These are phyloP conservation scores for Rhinophrynus dorsalis DNA, from an alignment of 2,797 vertebrate genomes.

Conservation along the genomic window DNA sequence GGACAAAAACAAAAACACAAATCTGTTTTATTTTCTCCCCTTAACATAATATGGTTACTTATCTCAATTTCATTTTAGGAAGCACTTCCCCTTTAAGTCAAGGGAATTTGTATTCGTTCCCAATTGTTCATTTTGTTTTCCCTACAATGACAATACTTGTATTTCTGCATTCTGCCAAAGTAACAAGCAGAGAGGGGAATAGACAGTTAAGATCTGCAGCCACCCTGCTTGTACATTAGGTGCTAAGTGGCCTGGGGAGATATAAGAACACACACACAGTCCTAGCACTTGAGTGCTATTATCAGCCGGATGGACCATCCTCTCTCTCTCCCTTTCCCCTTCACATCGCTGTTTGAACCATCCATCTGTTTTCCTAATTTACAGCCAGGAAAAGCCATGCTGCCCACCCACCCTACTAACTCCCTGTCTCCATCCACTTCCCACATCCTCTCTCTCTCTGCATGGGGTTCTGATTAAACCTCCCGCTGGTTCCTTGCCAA, in stretches of 20 bases:
- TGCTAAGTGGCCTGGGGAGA: neutral
- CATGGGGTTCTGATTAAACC: conserved; percentile 40
- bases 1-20: no score
- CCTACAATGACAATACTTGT: no score
- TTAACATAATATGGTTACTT: no score
- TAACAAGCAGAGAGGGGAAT: no score
- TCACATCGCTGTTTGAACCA: neutral
- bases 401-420: neutral
- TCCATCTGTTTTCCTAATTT: conserved; percentile 31
- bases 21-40: no score
- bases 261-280: neutral
- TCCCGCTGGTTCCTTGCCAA: conserved; percentile 13
- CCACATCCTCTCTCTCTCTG: conserved; percentile 26
- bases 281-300: neutral
- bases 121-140: no score
- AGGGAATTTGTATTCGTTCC: no score
- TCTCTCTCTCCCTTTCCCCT: neutral
- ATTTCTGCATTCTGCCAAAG: no score
- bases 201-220: no score
- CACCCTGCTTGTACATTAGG: neutral
- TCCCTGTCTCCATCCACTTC: neutral
- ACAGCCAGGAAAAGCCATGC: conserved; percentile 7
- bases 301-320: conserved; percentile 3
- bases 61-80: no score
- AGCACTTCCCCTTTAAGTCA: no score